Evolutionary conservation across 2,888 invertebrate genomes (phyloP).

Genomic region (Phortica magna): DNA sequence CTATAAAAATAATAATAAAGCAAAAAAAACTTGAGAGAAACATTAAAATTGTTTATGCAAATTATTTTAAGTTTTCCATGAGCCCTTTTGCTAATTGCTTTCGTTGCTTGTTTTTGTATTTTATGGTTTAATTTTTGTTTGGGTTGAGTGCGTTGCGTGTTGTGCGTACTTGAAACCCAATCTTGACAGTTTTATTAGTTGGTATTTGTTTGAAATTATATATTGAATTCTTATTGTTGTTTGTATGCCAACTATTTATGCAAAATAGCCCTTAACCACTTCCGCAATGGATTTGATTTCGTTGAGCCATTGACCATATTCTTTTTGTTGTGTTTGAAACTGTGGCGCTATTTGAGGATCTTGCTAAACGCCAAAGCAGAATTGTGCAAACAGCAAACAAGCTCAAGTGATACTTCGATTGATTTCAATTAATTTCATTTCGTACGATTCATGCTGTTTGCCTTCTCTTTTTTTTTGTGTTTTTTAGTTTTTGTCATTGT

Average conservation of each 20-base stretch:
- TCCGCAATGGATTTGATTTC: constrained; percentile 19
- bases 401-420: background rate
- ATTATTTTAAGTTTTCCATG: constrained; percentile 4
- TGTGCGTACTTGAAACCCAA: constrained; percentile 23
- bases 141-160: constrained; percentile 8
- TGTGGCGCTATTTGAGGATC: background rate
- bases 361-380: background rate
- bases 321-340: background rate
- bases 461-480: background rate
- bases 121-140: constrained; percentile 7
- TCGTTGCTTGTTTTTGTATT: background rate
- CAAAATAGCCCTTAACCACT: constrained; percentile 33
- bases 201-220: constrained; percentile 10
- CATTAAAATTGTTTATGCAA: constrained; percentile 21
- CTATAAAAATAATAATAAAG: constrained; percentile 6
- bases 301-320: constrained; percentile 20
- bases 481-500: constrained; percentile 8
- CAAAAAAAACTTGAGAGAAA: background rate
- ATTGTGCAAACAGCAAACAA: background rate
- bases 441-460: background rate
- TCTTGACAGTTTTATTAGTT: constrained; percentile 19
- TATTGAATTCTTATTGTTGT: constrained; percentile 13
- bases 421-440: background rate
- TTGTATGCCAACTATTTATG: constrained; percentile 1
- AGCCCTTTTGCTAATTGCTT: constrained; percentile 21